Conservation (phyloP, 2,888 invertebrate genomes). For the Dicycla oo region DNA sequence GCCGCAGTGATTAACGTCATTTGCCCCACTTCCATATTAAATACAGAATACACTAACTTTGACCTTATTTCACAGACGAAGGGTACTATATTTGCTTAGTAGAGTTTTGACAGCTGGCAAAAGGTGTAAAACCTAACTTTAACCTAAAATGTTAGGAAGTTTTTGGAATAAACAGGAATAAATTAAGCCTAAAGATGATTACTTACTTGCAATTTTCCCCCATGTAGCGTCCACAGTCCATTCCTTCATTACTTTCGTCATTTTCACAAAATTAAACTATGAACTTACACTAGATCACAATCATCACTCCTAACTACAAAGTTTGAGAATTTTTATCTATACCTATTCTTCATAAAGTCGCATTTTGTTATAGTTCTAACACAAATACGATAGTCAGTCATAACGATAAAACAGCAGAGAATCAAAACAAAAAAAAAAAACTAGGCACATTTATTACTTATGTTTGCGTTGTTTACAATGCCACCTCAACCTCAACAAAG, state of each 20-base stretch:
- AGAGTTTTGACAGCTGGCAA: constrained; percentile 22
- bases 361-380: background rate
- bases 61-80: accelerated
- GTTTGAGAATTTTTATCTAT: constrained; percentile 21
- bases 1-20: background rate
- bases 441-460: too few species aligned
- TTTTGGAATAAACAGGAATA: too few species aligned
- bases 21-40: background rate
- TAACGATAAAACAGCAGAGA: background rate
- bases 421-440: too few species aligned
- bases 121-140: background rate
- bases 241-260: constrained; percentile 71
- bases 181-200: too few species aligned
- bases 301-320: background rate
- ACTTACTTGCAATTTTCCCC: constrained; percentile 84
- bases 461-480: too few species aligned
- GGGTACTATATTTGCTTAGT: background rate
- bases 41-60: background rate
- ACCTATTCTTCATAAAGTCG: background rate
- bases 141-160: background rate
- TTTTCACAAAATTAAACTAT: constrained; percentile 22
- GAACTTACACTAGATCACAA: background rate
- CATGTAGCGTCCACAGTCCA: constrained; percentile 84
- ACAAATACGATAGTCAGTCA: background rate
- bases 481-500: too few species aligned